These are phyloP conservation scores for Machaerirhynchus nigripectus DNA, from an alignment of 2,113 vertebrate species.

Conservation along the genomic window DNA sequence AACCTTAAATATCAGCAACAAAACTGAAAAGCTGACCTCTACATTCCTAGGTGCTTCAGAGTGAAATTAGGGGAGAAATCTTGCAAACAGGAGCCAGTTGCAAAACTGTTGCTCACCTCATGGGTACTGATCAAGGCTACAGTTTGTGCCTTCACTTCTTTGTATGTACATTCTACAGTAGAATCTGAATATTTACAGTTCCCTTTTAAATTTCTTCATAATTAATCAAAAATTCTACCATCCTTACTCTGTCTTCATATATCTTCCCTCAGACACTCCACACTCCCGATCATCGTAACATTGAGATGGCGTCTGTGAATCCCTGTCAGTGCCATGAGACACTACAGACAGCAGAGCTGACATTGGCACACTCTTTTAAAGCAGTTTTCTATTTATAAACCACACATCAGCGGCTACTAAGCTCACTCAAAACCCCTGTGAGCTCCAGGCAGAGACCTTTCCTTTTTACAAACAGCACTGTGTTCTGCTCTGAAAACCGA, in stretches of 20 bases:
- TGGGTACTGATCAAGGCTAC: neutral
- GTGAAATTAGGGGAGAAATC: neutral
- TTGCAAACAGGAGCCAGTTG: neutral
- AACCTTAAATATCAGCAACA: neutral
- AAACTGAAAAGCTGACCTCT: neutral
- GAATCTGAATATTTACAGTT: neutral
- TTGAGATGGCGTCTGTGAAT: neutral
- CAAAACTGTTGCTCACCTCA: neutral
- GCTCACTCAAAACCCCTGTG: neutral
- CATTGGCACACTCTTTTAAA: neutral
- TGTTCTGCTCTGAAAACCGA: neutral
- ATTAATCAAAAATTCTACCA: neutral
- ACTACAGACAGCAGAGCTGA: neutral
- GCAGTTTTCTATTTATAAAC: slow-evolving; percentile 1
- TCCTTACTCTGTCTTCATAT: neutral
- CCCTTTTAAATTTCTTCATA: neutral
- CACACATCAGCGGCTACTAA: neutral
- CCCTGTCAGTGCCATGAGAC: fast-evolving
- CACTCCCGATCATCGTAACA: neutral
- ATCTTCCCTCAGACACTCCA: neutral
- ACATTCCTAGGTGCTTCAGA: neutral
- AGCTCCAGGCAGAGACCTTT: neutral
- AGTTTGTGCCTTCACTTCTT: neutral
- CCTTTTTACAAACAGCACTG: neutral
- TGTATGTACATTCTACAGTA: fast-evolving